Percentiles rank a stretch among this genome's conserved stretches.
phyloP scores from a whole-genome alignment of 1,140 invertebrate genomes.

The Propsilocerus akamusi region DNA sequence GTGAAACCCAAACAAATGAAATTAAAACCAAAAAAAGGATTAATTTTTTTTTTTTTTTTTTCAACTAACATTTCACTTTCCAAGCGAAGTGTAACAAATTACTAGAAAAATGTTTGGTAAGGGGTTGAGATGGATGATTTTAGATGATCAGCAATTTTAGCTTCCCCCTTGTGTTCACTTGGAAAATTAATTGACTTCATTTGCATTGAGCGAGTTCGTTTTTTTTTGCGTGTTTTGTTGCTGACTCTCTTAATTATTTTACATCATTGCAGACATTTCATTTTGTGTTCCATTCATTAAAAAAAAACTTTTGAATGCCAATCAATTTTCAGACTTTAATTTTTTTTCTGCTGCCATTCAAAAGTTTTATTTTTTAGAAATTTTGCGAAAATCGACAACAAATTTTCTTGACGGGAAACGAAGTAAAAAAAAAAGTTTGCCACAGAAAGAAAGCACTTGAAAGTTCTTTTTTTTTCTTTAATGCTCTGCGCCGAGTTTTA shows the following conservation, averaged over 20 bases:
- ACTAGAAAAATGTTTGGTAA: no score
- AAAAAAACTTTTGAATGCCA: background rate
- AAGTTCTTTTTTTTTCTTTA: background rate
- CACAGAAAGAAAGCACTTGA: background rate
- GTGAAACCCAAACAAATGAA: background rate
- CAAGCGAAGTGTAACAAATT: no score
- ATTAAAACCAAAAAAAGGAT: slow-evolving; percentile 3
- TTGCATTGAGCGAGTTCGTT: no score
- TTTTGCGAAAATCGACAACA: no score
- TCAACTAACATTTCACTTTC: no score
- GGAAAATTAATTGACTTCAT: slow-evolving; percentile 4
- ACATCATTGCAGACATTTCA: background rate
- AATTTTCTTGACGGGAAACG: background rate
- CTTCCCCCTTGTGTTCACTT: no score
- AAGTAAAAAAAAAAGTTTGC: background rate
- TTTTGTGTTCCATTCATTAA: background rate
- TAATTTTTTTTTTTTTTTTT: no score
- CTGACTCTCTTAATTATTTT: background rate
- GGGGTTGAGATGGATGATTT: no score
- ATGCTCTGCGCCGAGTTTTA: no score
- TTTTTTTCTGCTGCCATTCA: background rate
- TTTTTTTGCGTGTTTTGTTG: no score
- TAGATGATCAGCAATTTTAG: no score
- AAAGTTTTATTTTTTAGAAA: background rate
- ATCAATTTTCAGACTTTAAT: background rate